These are phyloP conservation scores for Lottia gigantea DNA, from an alignment of 2,888 invertebrate species.

Conservation along the genomic window DNA sequence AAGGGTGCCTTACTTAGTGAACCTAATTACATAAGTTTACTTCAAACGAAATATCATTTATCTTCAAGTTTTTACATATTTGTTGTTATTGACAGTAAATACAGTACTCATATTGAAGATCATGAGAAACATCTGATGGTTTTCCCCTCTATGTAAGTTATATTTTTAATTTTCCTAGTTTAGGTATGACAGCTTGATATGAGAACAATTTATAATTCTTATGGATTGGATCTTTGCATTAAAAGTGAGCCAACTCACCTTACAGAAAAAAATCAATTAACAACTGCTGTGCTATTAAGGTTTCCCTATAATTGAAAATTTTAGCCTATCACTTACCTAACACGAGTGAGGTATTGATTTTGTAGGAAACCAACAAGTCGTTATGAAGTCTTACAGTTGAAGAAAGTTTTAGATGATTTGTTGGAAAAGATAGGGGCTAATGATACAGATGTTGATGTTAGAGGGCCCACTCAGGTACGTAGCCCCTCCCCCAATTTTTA, in stretches of 20 bases:
- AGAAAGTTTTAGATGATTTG: constrained; percentile 63
- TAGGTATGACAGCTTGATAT: background rate
- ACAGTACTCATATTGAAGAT: constrained; percentile 62
- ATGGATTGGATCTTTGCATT: too few species aligned
- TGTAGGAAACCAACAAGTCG: constrained; percentile 65
- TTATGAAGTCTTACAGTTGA: constrained; percentile 65
- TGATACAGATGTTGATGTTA: constrained; percentile 56
- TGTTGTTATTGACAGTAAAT: constrained; percentile 55
- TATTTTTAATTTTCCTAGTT: background rate
- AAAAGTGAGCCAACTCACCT: too few species aligned
- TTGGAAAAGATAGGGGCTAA: constrained; percentile 63
- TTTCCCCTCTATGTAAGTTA: constrained; percentile 68
- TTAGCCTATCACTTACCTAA: too few species aligned
- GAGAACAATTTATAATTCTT: too few species aligned
- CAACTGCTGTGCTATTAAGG: too few species aligned
- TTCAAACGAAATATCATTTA: too few species aligned
- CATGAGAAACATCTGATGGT: constrained; percentile 66
- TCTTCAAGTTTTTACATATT: background rate
- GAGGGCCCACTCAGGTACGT: constrained; percentile 65
- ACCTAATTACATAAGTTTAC: too few species aligned
- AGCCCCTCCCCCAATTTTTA: background rate
- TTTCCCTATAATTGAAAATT: too few species aligned
- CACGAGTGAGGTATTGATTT: too few species aligned
- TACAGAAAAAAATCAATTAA: too few species aligned
- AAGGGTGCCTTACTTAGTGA: too few species aligned